Conservation (phyloP, 2,797 vertebrate species). For the Neostethus bicornis region DNA sequence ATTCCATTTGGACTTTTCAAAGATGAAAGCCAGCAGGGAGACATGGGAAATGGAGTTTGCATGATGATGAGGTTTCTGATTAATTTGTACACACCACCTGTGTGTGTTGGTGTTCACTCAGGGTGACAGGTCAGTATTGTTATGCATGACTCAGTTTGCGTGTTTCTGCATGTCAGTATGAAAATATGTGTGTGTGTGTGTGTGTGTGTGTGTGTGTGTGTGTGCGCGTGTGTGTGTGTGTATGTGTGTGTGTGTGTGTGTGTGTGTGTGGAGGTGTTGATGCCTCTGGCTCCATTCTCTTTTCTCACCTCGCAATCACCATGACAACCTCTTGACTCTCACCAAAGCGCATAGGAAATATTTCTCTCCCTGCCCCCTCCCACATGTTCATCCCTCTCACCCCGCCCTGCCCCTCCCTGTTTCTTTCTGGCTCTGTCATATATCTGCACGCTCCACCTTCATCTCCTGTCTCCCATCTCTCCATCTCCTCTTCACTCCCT, state of each 20-base stretch:
- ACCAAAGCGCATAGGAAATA: conserved; percentile 68
- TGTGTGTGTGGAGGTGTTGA: conserved; percentile 60
- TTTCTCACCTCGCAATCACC: conserved; percentile 76
- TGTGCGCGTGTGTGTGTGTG: not conserved
- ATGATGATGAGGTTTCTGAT: conserved; percentile 32
- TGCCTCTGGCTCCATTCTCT: conserved; percentile 54
- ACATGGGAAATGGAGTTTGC: conserved; percentile 45
- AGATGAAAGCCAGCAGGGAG: conserved; percentile 44
- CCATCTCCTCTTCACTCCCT: conserved; percentile 45
- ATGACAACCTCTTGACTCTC: conserved; percentile 84
- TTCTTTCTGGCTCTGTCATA: conserved; percentile 39
- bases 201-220: not conserved
- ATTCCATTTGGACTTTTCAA: conserved; percentile 73
- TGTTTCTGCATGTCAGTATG: conserved; percentile 10
- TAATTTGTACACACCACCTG: conserved; percentile 26
- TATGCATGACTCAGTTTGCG: conserved; percentile 44
- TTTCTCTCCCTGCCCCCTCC: conserved; percentile 71
- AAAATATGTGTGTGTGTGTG: not conserved
- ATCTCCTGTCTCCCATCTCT: conserved; percentile 54
- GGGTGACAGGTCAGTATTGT: conserved; percentile 46
- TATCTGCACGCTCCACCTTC: conserved; percentile 54
- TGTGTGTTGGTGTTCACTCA: conserved; percentile 34
- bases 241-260: not conserved
- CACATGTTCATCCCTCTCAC: conserved; percentile 54
- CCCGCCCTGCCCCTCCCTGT: conserved; percentile 39